phyloP scores from a whole-genome alignment of 2,888 invertebrate genomes.

The Macropis europaea region DNA sequence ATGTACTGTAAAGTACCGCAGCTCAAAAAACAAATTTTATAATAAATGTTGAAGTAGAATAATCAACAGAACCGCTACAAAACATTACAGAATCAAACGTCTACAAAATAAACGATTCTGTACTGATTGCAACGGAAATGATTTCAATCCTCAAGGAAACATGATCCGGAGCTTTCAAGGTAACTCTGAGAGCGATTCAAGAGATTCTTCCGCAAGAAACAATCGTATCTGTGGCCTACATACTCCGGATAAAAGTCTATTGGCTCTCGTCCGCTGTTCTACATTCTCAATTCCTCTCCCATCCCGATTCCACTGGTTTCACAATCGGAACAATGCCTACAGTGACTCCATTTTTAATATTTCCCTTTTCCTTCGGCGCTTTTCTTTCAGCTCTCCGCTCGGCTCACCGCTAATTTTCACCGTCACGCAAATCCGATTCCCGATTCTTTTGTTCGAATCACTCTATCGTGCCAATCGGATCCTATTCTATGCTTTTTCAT shows the following conservation, averaged over 20 bases:
- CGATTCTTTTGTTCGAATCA: slow-evolving; percentile 39
- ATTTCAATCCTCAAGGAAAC: too few relatives aligned
- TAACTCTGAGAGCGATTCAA: slow-evolving; percentile 31
- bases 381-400: neutral
- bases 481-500: neutral
- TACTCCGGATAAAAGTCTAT: slow-evolving; percentile 57
- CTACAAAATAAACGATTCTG: too few relatives aligned
- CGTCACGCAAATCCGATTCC: slow-evolving; percentile 31
- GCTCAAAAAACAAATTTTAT: too few relatives aligned
- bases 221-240: slow-evolving; percentile 54
- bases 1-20: too few relatives aligned
- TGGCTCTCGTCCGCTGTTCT: slow-evolving; percentile 52
- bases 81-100: too few relatives aligned
- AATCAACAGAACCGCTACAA: too few relatives aligned
- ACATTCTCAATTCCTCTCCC: too few relatives aligned
- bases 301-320: slow-evolving; percentile 46
- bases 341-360: slow-evolving; percentile 40
- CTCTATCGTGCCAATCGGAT: slow-evolving; percentile 26
- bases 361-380: slow-evolving; percentile 26
- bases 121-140: too few relatives aligned
- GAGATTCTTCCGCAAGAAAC: slow-evolving; percentile 42
- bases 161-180: neutral
- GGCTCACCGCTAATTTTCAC: slow-evolving; percentile 43
- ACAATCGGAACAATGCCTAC: slow-evolving; percentile 44
- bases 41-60: too few relatives aligned